Base-by-base conservation (phyloP, 2,113 vertebrate species). In the Nerophis ophidion region DNA sequence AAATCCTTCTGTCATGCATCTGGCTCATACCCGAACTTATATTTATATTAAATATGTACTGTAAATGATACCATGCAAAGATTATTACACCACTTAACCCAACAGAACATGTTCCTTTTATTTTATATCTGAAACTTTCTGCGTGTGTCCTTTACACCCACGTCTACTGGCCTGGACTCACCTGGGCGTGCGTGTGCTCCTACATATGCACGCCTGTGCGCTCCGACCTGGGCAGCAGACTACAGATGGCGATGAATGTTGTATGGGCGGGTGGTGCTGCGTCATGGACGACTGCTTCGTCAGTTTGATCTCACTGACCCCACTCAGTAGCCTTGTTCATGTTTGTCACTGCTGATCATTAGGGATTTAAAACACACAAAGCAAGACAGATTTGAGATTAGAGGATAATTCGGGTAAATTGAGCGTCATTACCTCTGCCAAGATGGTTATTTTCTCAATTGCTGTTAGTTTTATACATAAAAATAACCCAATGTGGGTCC, bases 221-320 rank as follows among this genome's bases (percentile, higher is more conserved):
- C 55, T 58, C 45, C 26, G 48, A 62, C 65, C 17, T 60, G 4
- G 3, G 40, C 19, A 55, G 48, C 47, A 64, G 72, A 60, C 72
- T 50, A 57, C 85, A 87, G 81, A 75, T 87, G 85, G 75, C 38
- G 68, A 61, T 87, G 83, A 87, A 85, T 87, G 79, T 47, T 83
- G 80, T 60, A 87, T 74, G 57, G 17, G 48, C n/a, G 9, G 19
- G 35, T 33, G 9, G 58, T 35, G 57, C 61, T 74, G 76, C 74
- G 52, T 81, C 72, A 84, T 17, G 52, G 66, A 79, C 52, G 60
- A 50, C 0, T 8, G 34, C 56, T 55, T 69, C 57, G 54, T 68
- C 46, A 67, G 6, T 17, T 40, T 45, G 47, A 19, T 65, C 57
- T 65, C 40, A 8, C 9, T 70, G 69, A 82, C 75, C 77, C 50